Evolutionary conservation across 2,797 vertebrate species (phyloP).

Genomic region (Pseudocheirus occidentalis): DNA sequence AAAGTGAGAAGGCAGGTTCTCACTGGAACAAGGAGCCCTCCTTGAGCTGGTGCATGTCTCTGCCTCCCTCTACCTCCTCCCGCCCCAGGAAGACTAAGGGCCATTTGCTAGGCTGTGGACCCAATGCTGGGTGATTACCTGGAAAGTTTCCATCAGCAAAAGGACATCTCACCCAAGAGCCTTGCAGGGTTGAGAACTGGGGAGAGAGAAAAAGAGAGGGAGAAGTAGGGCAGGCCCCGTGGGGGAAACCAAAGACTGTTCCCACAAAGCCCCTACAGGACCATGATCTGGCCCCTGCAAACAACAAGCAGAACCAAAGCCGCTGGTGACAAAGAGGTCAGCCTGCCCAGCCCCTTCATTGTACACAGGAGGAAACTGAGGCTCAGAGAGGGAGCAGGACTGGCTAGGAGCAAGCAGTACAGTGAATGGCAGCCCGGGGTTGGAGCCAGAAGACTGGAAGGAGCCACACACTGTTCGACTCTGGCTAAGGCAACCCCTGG

Average conservation of each 20-base stretch:
- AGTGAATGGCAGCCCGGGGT: too few species aligned
- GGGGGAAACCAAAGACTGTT: background rate
- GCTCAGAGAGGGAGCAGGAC: background rate
- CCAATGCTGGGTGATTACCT: constrained; percentile 75
- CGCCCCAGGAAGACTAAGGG: background rate
- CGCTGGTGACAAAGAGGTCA: background rate
- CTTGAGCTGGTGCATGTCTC: background rate
- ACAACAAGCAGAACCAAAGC: background rate
- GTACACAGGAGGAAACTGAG: background rate
- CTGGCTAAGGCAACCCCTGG: background rate
- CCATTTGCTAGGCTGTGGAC: background rate
- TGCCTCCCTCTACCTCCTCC: background rate
- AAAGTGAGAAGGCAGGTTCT: background rate
- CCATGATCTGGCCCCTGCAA: too few species aligned
- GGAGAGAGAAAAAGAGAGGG: constrained; percentile 38
- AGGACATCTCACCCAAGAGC: constrained; percentile 82
- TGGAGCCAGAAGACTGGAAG: background rate
- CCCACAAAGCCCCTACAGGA: background rate
- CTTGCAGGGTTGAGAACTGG: constrained; percentile 81
- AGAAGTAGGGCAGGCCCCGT: background rate
- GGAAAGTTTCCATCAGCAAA: constrained; percentile 79
- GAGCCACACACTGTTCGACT: background rate
- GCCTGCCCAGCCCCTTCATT: background rate
- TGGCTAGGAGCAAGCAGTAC: background rate
- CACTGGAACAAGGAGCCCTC: background rate